Evolutionary conservation across 2,113 vertebrate species (phyloP).

Genomic region (Pedetes capensis): DNA sequence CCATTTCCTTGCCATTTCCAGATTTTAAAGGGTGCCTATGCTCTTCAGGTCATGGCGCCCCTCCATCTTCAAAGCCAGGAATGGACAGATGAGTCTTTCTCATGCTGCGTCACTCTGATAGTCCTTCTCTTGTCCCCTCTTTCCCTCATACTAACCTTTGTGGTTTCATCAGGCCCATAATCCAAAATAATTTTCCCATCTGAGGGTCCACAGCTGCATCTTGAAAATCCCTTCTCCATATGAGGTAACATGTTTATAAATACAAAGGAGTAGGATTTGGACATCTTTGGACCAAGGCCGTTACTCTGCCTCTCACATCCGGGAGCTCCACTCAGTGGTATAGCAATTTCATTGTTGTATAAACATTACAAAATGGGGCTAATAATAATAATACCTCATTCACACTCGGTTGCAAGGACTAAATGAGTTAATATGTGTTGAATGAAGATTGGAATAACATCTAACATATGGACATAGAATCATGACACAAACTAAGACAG

Average conservation of each 20-base stretch:
- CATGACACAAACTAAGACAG: neutral
- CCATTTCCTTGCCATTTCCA: neutral
- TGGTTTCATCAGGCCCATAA: neutral
- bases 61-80: neutral
- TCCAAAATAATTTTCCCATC: neutral
- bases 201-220: neutral
- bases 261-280: too few relatives aligned
- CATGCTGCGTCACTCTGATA: neutral
- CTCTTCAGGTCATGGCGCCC: neutral
- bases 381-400: too few relatives aligned
- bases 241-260: neutral
- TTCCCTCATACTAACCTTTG: neutral
- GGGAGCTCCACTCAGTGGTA: neutral
- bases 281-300: neutral
- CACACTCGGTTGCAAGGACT: too few relatives aligned
- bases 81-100: neutral
- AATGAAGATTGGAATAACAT: too few relatives aligned
- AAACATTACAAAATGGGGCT: too few relatives aligned
- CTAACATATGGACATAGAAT: too few relatives aligned
- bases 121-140: too few relatives aligned
- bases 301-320: neutral
- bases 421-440: too few relatives aligned
- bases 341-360: too few relatives aligned
- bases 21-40: neutral
- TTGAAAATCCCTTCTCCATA: neutral